phyloP scores from a whole-genome alignment of 2,888 invertebrate genomes.

The Fabriciana adippe region DNA sequence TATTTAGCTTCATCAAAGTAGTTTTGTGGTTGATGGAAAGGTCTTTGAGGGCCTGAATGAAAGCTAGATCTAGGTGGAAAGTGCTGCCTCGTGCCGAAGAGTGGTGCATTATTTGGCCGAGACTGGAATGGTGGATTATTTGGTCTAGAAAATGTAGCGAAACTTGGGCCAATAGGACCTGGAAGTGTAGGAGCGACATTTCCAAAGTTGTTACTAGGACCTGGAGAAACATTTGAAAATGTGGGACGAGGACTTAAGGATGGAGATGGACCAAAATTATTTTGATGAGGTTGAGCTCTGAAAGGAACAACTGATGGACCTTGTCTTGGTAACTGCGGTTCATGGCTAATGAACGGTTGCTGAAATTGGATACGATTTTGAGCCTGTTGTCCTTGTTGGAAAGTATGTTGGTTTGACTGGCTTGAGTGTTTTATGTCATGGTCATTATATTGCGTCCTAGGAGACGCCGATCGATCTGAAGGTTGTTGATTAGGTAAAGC shows the following conservation, averaged over 20 bases:
- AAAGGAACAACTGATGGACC: slow-evolving; percentile 68
- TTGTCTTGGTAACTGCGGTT: slow-evolving; percentile 74
- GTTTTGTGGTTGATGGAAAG: slow-evolving; percentile 70
- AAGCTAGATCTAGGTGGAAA: slow-evolving; percentile 71
- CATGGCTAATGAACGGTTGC: slow-evolving; percentile 65
- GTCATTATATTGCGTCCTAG: slow-evolving; percentile 53
- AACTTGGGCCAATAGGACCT: slow-evolving; percentile 60
- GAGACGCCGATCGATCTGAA: slow-evolving; percentile 59
- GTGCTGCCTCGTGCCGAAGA: slow-evolving; percentile 61
- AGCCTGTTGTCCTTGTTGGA: slow-evolving; percentile 62
- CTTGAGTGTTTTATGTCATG: slow-evolving; percentile 48
- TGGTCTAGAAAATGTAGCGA: slow-evolving; percentile 64
- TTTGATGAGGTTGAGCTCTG: slow-evolving; percentile 63
- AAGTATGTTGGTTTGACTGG: slow-evolving; percentile 51
- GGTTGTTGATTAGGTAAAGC: slow-evolving; percentile 72
- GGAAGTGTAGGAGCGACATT: slow-evolving; percentile 58
- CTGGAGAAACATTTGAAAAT: slow-evolving; percentile 61
- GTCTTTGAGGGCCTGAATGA: slow-evolving; percentile 80
- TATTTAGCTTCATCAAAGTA: slow-evolving; percentile 79
- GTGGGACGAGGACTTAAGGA: slow-evolving; percentile 56
- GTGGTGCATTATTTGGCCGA: slow-evolving; percentile 58
- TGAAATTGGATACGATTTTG: slow-evolving; percentile 77
- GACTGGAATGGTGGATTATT: slow-evolving; percentile 61
- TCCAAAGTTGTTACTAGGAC: slow-evolving; percentile 56
- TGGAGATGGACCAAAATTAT: slow-evolving; percentile 62